A percentile compares a stretch with the other conserved stretches of the same genome.
Evolutionary conservation across 1,140 invertebrate species (phyloP).

Genomic region (Drosophila sp.): DNA sequence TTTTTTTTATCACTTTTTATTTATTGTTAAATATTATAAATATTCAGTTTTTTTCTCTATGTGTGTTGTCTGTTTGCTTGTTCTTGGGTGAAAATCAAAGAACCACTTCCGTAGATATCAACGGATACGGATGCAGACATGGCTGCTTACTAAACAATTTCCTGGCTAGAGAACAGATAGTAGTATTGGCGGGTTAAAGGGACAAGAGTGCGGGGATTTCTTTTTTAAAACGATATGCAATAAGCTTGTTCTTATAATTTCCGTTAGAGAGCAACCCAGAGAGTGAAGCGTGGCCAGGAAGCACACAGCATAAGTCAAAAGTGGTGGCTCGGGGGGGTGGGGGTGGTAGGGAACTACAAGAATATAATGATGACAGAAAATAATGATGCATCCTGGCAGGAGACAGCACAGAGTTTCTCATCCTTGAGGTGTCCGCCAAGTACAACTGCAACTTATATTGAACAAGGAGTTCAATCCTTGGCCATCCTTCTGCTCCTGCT

Average conservation of each 20-base stretch:
- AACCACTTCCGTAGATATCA: slow-evolving; percentile 69
- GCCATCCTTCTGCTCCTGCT: neutral
- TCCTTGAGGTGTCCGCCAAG: slow-evolving; percentile 29
- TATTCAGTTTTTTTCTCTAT: neutral
- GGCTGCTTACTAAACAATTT: slow-evolving; percentile 76
- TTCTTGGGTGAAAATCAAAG: slow-evolving; percentile 17
- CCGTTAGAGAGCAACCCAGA: slow-evolving; percentile 58
- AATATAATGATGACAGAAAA: slow-evolving; percentile 82
- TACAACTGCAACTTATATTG: slow-evolving; percentile 61
- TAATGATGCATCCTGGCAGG: slow-evolving; percentile 77
- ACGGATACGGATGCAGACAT: slow-evolving; percentile 47
- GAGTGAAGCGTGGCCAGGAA: slow-evolving; percentile 55
- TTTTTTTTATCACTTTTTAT: slow-evolving; percentile 21
- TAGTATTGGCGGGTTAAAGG: neutral
- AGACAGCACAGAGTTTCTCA: slow-evolving; percentile 16
- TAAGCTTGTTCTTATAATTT: slow-evolving; percentile 62
- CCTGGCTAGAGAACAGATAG: slow-evolving; percentile 56
- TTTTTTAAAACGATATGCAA: slow-evolving; percentile 23
- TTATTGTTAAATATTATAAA: slow-evolving; percentile 18
- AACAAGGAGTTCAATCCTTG: neutral
- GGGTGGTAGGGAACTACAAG: slow-evolving; percentile 42
- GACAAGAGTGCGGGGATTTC: neutral
- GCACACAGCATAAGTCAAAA: slow-evolving; percentile 19
- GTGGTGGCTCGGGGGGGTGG: slow-evolving; percentile 37
- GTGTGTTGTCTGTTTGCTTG: neutral